Percentiles rank a stretch among this genome's conserved stretches.
phyloP scores from a whole-genome alignment of 2,113 vertebrate genomes.

The Coryphaenoides rupestris region DNA sequence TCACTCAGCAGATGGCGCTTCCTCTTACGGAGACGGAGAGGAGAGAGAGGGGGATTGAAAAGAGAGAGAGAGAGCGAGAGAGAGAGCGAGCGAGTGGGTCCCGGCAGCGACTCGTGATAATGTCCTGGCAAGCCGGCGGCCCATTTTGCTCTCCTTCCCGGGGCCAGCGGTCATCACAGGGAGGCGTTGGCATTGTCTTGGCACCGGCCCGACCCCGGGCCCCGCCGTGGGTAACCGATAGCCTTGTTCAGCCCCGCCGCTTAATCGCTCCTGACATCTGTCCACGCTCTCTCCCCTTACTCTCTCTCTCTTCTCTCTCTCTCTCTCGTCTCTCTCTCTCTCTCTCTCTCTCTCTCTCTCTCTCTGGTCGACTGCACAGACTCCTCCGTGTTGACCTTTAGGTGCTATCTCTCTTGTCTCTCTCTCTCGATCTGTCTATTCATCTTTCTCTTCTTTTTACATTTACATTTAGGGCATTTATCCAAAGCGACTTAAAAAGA shows the following conservation, averaged over 20 bases:
- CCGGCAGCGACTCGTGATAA: conserved; percentile 63
- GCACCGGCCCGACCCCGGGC: conserved; percentile 69
- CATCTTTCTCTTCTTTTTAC: too few relatives aligned
- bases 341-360: conserved; percentile 15
- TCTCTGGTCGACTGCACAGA: too few relatives aligned
- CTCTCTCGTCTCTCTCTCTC: conserved; percentile 35
- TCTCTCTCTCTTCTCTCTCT: conserved; percentile 10
- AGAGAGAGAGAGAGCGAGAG: too few relatives aligned
- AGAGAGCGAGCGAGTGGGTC: too few relatives aligned
- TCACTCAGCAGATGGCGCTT: conserved; percentile 73
- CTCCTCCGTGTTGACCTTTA: neutral
- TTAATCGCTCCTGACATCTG: conserved; percentile 84
- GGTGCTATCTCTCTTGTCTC: neutral
- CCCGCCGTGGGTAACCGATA: conserved; percentile 78
- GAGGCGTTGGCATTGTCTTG: conserved; percentile 68
- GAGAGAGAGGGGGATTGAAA: conserved; percentile 12
- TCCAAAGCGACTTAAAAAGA: too few relatives aligned
- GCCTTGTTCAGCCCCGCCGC: conserved; percentile 74
- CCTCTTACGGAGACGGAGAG: conserved; percentile 35
- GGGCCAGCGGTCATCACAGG: conserved; percentile 64
- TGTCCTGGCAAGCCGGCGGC: conserved; percentile 56
- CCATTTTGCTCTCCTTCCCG: conserved; percentile 67
- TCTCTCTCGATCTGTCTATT: neutral
- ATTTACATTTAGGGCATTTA: too few relatives aligned
- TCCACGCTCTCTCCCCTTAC: conserved; percentile 70